Evolutionary conservation across 2,888 invertebrate species (phyloP).

Genomic region (Drosophila sordidapex): DNA sequence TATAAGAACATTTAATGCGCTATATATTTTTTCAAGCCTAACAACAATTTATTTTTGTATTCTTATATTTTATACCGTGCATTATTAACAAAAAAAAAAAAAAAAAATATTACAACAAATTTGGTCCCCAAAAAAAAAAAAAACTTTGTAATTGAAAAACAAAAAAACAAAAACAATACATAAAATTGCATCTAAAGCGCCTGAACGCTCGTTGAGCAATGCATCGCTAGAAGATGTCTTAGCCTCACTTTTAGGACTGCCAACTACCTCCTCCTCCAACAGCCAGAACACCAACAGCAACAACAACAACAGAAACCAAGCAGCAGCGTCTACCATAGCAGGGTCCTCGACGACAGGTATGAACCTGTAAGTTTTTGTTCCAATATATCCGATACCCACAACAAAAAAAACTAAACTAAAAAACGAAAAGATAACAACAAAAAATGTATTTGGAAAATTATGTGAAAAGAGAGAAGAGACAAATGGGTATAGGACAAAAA

Average conservation of each 20-base stretch:
- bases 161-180: conserved; percentile 1
- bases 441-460: conserved; percentile 46
- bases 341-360: conserved; percentile 89
- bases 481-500: conserved; percentile 67
- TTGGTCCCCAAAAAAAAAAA: conserved; percentile 34
- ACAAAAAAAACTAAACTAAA: conserved; percentile 26
- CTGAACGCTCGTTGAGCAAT: conserved; percentile 90
- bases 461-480: conserved; percentile 19
- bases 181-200: conserved; percentile 69
- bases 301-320: conserved; percentile 49
- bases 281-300: conserved; percentile 56
- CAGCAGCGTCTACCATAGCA: conserved; percentile 63
- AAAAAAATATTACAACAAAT: conserved; percentile 8
- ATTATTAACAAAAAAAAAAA: conserved; percentile 25
- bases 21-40: conserved; percentile 57
- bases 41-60: conserved; percentile 63
- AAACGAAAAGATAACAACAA: conserved; percentile 38
- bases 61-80: conserved; percentile 57
- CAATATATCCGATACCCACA: conserved; percentile 74
- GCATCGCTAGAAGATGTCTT: conserved; percentile 97
- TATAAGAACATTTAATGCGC: conserved; percentile 53
- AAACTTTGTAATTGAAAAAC: conserved; percentile 10
- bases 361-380: conserved; percentile 91
- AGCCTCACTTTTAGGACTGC: conserved; percentile 95
- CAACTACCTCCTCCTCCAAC: conserved; percentile 85